Conservation (phyloP, 2,113 vertebrate genomes). For the Thamnaconus septentrionalis region DNA sequence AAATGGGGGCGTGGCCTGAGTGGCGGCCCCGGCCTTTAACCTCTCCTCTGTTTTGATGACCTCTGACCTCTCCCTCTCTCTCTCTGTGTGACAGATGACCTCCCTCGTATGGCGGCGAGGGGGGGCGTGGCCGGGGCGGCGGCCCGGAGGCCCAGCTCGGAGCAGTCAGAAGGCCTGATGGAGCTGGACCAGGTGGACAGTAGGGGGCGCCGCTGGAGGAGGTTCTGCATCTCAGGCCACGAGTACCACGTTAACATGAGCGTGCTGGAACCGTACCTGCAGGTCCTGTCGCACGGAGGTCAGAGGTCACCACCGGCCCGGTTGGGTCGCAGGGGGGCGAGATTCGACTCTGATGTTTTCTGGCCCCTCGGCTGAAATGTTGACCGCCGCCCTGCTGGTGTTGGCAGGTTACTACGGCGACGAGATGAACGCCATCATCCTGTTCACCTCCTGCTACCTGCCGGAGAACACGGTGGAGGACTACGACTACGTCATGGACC, state of each 20-base stretch:
- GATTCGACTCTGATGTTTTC: too few species aligned
- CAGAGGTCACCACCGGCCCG: constrained; percentile 59
- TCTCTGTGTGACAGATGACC: constrained; percentile 73
- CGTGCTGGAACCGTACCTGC: constrained; percentile 80
- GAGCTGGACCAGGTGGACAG: constrained; percentile 75
- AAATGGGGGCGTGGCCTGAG: too few species aligned
- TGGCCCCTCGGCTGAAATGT: not conserved
- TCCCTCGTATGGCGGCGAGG: constrained; percentile 56
- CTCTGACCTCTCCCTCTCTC: constrained; percentile 1
- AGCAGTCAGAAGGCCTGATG: constrained; percentile 61
- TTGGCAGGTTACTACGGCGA: constrained; percentile 81
- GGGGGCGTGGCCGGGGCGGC: constrained; percentile 6
- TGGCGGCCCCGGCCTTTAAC: too few species aligned
- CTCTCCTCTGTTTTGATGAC: too few species aligned
- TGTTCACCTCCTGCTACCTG: constrained; percentile 83
- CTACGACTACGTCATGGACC: constrained; percentile 86
- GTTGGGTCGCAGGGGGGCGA: too few species aligned
- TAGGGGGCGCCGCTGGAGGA: constrained; percentile 77
- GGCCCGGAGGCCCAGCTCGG: constrained; percentile 29
- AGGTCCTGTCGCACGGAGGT: constrained; percentile 85
- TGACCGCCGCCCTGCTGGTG: not conserved
- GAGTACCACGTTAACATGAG: constrained; percentile 82
- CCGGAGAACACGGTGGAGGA: constrained; percentile 78
- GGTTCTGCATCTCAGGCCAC: constrained; percentile 69
- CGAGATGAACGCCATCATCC: constrained; percentile 80